These are phyloP conservation scores for Listronotus bonariensis DNA, from an alignment of 1,140 invertebrate genomes.

Conservation along the genomic window DNA sequence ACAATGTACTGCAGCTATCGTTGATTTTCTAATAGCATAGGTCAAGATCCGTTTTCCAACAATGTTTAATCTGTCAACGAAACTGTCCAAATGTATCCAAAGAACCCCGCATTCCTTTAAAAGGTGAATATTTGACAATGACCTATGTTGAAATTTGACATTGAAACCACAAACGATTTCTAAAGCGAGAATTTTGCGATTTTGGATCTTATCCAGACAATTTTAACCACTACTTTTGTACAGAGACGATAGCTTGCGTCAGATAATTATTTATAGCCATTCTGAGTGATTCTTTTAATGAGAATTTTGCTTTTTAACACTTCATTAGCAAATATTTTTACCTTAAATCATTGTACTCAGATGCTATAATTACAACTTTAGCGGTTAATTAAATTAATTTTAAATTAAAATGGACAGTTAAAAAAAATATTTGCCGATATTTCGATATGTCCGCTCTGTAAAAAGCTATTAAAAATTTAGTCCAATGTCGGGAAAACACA, in stretches of 20 bases:
- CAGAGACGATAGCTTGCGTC: neutral
- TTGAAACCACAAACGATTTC: constrained; percentile 7
- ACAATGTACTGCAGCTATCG: neutral
- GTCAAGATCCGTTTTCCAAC: neutral
- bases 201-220: constrained; percentile 10
- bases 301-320: constrained; percentile 3
- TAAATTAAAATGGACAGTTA: neutral
- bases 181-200: constrained; percentile 20
- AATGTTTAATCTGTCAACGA: neutral
- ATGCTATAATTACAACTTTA: neutral
- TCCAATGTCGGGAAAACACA: no score
- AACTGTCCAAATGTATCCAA: neutral
- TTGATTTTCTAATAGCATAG: neutral
- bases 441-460: no score
- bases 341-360: neutral
- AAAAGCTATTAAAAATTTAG: no score
- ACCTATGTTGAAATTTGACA: constrained; percentile 14
- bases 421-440: no score
- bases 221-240: constrained; percentile 4
- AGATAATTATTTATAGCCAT: constrained; percentile 1
- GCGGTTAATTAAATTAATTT: neutral
- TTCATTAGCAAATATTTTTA: neutral
- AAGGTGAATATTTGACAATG: constrained; percentile 22
- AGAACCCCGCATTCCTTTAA: neutral
- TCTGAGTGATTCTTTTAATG: neutral